Evolutionary conservation across 2,113 vertebrate genomes (phyloP).

Genomic region (Tympanuchus pallidicinctus): DNA sequence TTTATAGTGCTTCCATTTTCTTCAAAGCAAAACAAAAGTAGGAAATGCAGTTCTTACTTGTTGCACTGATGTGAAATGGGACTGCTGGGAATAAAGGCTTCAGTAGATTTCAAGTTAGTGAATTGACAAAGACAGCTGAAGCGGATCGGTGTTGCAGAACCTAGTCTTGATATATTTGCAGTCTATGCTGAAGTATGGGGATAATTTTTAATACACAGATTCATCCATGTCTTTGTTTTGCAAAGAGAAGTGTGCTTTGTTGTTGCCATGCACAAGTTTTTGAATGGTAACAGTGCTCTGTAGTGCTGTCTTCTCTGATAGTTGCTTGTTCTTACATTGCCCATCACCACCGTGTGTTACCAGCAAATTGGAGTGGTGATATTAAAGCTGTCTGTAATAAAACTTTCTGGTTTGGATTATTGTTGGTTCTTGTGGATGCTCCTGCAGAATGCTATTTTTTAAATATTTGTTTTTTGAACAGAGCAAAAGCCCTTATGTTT

Average conservation of each 20-base stretch:
- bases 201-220: not conserved
- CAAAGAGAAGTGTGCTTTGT: not conserved
- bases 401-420: not conserved
- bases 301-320: not conserved
- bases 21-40: not conserved
- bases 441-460: not conserved
- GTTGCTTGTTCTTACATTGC: not conserved
- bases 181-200: not conserved
- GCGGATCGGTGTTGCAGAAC: not conserved
- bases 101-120: not conserved
- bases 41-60: not conserved
- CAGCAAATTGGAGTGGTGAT: not conserved
- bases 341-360: not conserved
- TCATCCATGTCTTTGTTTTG: not conserved
- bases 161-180: not conserved
- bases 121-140: not conserved
- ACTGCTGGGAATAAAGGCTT: fast-evolving
- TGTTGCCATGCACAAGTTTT: not conserved
- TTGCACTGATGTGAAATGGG: not conserved
- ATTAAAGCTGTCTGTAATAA: not conserved
- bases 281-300: not conserved
- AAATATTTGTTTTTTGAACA: not conserved
- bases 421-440: not conserved
- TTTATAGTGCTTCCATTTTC: not conserved
- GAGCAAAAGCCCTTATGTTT: not conserved